Conservation (phyloP, 2,797 vertebrate genomes). For the Psittacula derbiana region DNA sequence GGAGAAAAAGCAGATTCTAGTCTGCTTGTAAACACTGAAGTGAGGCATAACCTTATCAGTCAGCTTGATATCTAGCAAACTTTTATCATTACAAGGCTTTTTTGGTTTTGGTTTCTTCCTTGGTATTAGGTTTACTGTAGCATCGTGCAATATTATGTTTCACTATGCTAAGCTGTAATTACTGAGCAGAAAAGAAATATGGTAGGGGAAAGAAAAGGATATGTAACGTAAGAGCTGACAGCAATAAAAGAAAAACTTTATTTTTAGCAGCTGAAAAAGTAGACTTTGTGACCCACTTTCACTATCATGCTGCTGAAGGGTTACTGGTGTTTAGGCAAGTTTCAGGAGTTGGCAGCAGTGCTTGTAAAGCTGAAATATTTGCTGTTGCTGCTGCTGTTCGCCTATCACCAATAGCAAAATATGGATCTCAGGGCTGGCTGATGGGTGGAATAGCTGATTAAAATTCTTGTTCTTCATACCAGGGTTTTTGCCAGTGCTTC, state of each 20-base stretch:
- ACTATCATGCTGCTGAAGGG: background rate
- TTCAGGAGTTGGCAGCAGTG: background rate
- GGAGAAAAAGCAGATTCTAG: background rate
- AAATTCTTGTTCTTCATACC: background rate
- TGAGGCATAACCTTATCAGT: background rate
- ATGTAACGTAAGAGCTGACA: background rate
- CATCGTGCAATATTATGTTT: background rate
- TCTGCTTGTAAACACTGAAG: background rate
- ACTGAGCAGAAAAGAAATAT: background rate
- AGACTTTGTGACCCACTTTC: background rate
- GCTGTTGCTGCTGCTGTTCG: background rate
- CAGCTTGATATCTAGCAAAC: background rate
- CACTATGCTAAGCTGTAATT: background rate
- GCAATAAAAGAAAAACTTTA: background rate
- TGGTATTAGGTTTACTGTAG: background rate
- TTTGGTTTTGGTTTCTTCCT: background rate
- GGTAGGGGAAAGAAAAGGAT: background rate
- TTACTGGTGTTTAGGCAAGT: background rate
- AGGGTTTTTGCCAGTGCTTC: background rate
- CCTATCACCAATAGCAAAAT: background rate
- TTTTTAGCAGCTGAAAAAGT: background rate
- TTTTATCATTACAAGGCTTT: background rate
- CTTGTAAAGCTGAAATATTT: background rate
- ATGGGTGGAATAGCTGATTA: background rate
- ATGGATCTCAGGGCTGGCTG: background rate